These are phyloP conservation scores for Leptopilina syphax DNA, from an alignment of 2,888 invertebrate genomes.

Conservation along the genomic window DNA sequence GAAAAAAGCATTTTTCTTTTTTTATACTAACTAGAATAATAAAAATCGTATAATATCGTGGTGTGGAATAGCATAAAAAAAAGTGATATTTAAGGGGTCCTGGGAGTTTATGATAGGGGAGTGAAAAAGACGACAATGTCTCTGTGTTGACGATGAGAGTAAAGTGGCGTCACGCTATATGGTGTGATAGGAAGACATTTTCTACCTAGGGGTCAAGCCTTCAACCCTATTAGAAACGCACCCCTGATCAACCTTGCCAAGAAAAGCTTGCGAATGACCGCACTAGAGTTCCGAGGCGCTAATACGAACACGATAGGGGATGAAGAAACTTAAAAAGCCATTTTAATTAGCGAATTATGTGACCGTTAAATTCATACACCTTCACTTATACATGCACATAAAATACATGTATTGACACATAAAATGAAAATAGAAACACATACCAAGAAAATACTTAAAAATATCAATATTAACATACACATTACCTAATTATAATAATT, in stretches of 20 bases:
- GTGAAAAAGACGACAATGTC: slow-evolving; percentile 31
- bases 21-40: too few relatives aligned
- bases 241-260: slow-evolving; percentile 36
- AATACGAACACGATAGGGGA: slow-evolving; percentile 1
- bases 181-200: slow-evolving; percentile 32
- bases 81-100: background rate
- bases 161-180: slow-evolving; percentile 31
- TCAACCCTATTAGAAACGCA: slow-evolving; percentile 37
- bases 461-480: too few relatives aligned
- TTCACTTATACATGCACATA: too few relatives aligned
- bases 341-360: slow-evolving; percentile 22
- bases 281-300: slow-evolving; percentile 12
- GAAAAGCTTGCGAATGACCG: slow-evolving; percentile 33
- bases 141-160: slow-evolving; percentile 38
- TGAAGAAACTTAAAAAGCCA: slow-evolving; percentile 30
- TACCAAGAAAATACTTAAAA: too few relatives aligned
- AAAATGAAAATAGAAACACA: too few relatives aligned
- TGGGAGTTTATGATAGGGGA: background rate
- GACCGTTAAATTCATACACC: background rate
- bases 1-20: too few relatives aligned
- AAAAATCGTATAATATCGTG: too few relatives aligned
- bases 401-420: too few relatives aligned
- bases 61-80: too few relatives aligned
- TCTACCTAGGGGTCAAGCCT: slow-evolving; percentile 32
- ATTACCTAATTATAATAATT: too few relatives aligned